Percentiles rank a stretch among this genome's conserved stretches.
phyloP scores from a whole-genome alignment of 1,140 invertebrate genomes.

The Ooceraea biroi region DNA sequence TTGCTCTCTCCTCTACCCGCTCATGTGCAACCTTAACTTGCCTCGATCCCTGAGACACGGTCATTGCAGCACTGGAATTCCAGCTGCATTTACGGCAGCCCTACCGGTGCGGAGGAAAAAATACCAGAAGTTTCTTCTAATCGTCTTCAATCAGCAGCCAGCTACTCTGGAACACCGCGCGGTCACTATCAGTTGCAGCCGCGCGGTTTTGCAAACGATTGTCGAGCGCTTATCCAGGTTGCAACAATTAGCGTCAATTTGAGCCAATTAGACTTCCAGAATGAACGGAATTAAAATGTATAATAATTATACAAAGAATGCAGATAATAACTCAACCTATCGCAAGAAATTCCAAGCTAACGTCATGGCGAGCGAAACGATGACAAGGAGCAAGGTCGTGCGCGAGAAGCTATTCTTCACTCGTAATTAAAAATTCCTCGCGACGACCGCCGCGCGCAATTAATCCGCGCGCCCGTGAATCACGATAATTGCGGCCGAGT shows the following conservation, averaged over 20 bases:
- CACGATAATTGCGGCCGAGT: constrained; percentile 3
- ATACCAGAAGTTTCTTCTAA: constrained; percentile 28
- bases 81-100: constrained; percentile 26
- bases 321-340: no score
- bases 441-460: not conserved
- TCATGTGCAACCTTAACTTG: not conserved
- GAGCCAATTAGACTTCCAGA: not conserved
- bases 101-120: not conserved
- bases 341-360: no score
- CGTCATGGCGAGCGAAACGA: no score
- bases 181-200: constrained; percentile 6
- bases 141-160: constrained; percentile 37
- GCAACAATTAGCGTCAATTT: constrained; percentile 11
- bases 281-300: not conserved
- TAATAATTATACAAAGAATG: no score
- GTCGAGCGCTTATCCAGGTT: not conserved
- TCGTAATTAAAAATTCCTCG: constrained; percentile 13
- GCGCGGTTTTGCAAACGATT: constrained; percentile 4
- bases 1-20: not conserved
- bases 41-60: not conserved
- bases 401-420: not conserved
- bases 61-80: constrained; percentile 23
- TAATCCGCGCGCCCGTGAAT: not conserved
- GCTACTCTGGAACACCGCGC: not conserved
- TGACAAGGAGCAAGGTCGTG: not conserved